Base-by-base conservation (phyloP, 1,140 invertebrate genomes). In the Hirudo medicinalis region DNA sequence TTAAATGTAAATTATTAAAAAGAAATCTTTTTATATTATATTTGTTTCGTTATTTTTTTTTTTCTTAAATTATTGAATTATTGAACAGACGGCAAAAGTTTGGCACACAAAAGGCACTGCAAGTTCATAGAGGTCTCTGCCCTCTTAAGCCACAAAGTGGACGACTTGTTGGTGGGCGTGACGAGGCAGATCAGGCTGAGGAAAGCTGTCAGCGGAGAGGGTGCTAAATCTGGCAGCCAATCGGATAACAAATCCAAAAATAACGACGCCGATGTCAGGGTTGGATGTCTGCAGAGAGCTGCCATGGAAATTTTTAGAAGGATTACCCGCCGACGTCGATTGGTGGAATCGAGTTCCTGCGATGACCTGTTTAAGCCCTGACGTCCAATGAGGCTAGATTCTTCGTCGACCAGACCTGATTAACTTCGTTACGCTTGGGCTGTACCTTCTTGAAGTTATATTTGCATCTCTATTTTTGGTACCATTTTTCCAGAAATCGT, bases 91-190 rank as follows among this genome's bases (percentile, higher is more conserved):
- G 80, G 76, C 1, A 76, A 76, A 67, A 72, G 74, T 0, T 77
- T 90, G 67, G 88, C 89, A n/a, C 86, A 85, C 72, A 86, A 85
- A 22, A 88, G 87, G 75, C 86, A 86, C 36, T 89, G 89, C 78
- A 90, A 90, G 76, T 90, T 90, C 77, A 90, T 91, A 75, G 90
- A 91, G 78, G 90, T 89, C 0, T 91, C 89, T 0, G 88, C 88
- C 5, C 88, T 89, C 0, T 81, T 91, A 36, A 89, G 89, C 72
- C 88, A 90, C 75, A 88, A 91, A 76, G 88, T 92, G 4, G 89
- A 91, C 76, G 89, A 91, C 75, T 82, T 91, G 0, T 80, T 91
- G 15, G 88, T 90, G 2, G 89, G 89, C 0, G 86, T 90, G 73
- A 83, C 90, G 29, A 83, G 81, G n/a, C 85, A 87, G 75, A 86